Evolutionary conservation across 2,888 invertebrate genomes (phyloP).

Genomic region (Coelopa pilipes): DNA sequence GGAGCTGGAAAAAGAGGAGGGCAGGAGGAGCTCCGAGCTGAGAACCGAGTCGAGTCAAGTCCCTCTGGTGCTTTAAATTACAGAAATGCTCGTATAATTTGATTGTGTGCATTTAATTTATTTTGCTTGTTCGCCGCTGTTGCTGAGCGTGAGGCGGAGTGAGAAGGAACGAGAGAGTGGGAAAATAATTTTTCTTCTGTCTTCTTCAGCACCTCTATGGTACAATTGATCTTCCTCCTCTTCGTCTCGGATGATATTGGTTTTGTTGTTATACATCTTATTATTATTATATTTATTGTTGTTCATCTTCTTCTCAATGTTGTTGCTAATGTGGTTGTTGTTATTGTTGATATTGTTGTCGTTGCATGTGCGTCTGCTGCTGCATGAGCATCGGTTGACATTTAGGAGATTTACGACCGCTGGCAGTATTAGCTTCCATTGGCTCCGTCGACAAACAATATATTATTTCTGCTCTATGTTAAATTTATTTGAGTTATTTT

Average conservation of each 20-base stretch:
- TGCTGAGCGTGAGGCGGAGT: conserved; percentile 2
- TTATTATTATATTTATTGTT: conserved; percentile 12
- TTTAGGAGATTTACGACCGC: conserved; percentile 13
- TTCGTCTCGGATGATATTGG: neutral
- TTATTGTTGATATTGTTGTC: neutral
- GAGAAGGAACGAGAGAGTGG: conserved; percentile 7
- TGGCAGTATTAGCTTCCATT: neutral
- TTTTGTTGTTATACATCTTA: neutral
- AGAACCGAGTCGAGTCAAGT: conserved; percentile 8
- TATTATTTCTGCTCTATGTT: too few species aligned
- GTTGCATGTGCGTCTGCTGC: neutral
- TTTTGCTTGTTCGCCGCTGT: conserved; percentile 6
- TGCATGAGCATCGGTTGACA: conserved; percentile 16
- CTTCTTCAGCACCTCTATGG: conserved; percentile 12
- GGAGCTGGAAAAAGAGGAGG: too few species aligned
- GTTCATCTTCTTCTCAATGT: neutral
- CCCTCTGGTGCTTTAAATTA: conserved; percentile 19
- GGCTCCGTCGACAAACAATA: too few species aligned
- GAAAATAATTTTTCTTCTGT: too few species aligned
- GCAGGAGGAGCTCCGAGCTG: too few species aligned
- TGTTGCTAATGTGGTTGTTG: neutral
- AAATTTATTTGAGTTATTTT: too few species aligned
- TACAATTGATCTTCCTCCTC: neutral
- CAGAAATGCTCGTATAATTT: conserved; percentile 30
- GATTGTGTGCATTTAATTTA: conserved; percentile 27